phyloP scores from a whole-genome alignment of 1,140 invertebrate species.

The Bradysia coprophila region DNA sequence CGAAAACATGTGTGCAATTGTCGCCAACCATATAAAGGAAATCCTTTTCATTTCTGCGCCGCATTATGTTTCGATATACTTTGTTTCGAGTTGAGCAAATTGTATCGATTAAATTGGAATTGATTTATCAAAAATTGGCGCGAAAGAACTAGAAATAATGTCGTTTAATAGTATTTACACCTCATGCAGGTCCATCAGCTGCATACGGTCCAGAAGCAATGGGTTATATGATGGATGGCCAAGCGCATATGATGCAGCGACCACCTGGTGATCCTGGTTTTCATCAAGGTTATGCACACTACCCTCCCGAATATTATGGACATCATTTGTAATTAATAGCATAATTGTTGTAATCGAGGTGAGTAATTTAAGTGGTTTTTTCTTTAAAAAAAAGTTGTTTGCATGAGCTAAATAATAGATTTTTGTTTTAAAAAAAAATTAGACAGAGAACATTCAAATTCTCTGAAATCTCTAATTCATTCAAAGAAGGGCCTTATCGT shows the following conservation, averaged over 20 bases:
- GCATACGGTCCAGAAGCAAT: constrained; percentile 90
- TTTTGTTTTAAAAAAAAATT: background rate
- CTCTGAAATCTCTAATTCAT: too few relatives aligned
- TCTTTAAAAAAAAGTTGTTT: background rate
- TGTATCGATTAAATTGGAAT: too few relatives aligned
- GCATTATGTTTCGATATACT: too few relatives aligned
- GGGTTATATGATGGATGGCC: constrained; percentile 95
- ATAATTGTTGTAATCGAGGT: background rate
- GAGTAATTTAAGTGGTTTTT: background rate
- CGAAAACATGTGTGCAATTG: too few relatives aligned
- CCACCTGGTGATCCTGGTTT: constrained; percentile 75
- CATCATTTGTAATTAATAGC: constrained; percentile 56
- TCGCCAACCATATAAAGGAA: too few relatives aligned
- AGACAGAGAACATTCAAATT: too few relatives aligned
- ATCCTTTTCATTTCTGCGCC: too few relatives aligned
- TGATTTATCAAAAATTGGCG: background rate
- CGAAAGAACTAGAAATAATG: background rate
- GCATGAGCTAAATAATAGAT: background rate
- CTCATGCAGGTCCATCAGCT: constrained; percentile 79
- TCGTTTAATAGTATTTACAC: constrained; percentile 52
- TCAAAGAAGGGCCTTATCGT: too few relatives aligned
- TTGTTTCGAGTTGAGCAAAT: too few relatives aligned
- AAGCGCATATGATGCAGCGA: constrained; percentile 85
- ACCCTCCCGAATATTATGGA: constrained; percentile 76
- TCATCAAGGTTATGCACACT: constrained; percentile 78